Evolutionary conservation across 2,888 invertebrate genomes (phyloP).

Genomic region (Exephanes ischioxanthus): DNA sequence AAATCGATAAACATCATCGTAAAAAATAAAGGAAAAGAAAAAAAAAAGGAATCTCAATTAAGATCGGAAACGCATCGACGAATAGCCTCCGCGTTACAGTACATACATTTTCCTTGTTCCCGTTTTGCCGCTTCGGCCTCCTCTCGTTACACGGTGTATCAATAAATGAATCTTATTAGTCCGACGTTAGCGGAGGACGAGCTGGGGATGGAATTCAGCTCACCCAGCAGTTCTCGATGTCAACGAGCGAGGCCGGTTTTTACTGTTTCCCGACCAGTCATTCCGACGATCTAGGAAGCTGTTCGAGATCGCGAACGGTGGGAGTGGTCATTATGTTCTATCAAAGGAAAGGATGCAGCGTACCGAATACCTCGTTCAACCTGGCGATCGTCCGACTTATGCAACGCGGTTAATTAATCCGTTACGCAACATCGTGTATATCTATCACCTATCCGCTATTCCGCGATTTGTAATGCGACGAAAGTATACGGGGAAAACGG

Average conservation of each 20-base stretch:
- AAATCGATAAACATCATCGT: neutral
- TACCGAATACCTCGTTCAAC: constrained; percentile 46
- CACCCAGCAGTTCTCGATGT: constrained; percentile 39
- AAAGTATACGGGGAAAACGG: neutral
- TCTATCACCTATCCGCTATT: neutral
- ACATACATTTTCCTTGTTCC: constrained; percentile 21
- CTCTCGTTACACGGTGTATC: neutral
- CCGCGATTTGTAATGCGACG: neutral
- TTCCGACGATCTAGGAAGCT: constrained; percentile 61
- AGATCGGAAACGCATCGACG: constrained; percentile 19
- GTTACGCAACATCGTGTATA: constrained; percentile 50
- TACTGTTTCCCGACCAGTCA: constrained; percentile 58
- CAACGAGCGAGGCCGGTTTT: constrained; percentile 56
- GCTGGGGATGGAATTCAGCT: constrained; percentile 7
- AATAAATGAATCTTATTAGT: constrained; percentile 49
- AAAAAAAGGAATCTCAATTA: constrained; percentile 16
- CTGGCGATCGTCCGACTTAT: constrained; percentile 42
- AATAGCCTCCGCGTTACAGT: neutral
- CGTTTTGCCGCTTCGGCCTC: neutral
- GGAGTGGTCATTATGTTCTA: constrained; percentile 60
- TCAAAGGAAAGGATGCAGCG: constrained; percentile 62
- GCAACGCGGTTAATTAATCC: constrained; percentile 54
- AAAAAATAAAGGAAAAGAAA: neutral
- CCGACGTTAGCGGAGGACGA: constrained; percentile 27
- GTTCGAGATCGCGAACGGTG: constrained; percentile 16